Percentiles rank a stretch among this genome's conserved stretches.
Evolutionary conservation across 1,140 invertebrate species (phyloP).

Genomic region (Laupala kohalensis): DNA sequence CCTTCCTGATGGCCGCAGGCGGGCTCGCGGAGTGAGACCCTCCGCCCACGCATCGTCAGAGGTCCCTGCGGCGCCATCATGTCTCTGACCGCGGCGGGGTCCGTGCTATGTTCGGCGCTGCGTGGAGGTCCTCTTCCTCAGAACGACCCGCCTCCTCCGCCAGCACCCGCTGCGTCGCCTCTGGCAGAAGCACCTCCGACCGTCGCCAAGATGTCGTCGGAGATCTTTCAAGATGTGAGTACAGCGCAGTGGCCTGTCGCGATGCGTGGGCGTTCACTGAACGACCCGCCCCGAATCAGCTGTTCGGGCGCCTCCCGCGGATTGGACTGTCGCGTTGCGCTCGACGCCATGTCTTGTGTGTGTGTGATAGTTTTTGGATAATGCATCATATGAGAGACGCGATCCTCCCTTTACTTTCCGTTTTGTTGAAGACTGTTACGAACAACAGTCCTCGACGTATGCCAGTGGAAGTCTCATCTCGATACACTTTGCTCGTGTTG

Average conservation of each 20-base stretch:
- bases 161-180: too few relatives aligned
- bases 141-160: neutral
- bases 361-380: neutral
- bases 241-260: neutral
- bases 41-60: neutral
- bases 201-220: neutral
- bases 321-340: neutral
- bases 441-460: too few relatives aligned
- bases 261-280: neutral
- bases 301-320: neutral
- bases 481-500: too few relatives aligned
- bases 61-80: neutral
- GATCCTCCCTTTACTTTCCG: too few relatives aligned
- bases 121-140: too few relatives aligned
- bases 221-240: neutral
- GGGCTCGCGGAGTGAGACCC: neutral
- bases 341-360: neutral
- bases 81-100: neutral
- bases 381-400: too few relatives aligned
- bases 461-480: too few relatives aligned
- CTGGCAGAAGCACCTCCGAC: neutral
- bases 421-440: too few relatives aligned
- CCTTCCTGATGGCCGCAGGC: neutral
- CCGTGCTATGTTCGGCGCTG: neutral
- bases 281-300: neutral